These are phyloP conservation scores for Rhegmatorhina hoffmannsi DNA, from an alignment of 2,113 vertebrate genomes.

Conservation along the genomic window DNA sequence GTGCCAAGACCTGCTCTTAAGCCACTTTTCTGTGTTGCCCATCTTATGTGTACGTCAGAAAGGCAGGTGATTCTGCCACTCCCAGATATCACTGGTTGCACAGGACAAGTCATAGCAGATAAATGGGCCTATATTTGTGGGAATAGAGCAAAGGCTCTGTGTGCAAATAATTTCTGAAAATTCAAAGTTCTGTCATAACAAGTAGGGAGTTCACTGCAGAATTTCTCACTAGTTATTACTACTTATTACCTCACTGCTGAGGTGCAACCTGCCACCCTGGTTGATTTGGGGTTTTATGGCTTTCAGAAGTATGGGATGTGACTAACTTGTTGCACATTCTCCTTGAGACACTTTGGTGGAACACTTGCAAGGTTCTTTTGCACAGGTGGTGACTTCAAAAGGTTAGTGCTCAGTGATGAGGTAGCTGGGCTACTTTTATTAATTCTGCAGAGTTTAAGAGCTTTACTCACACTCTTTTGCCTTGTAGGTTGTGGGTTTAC, in stretches of 20 bases:
- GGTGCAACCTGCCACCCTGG: background rate
- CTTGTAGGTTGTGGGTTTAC: background rate
- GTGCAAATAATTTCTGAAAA: background rate
- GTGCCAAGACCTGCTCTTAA: background rate
- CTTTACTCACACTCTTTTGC: background rate
- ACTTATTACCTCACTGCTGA: background rate
- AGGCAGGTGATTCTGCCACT: background rate
- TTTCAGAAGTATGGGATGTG: background rate
- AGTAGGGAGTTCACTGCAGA: background rate
- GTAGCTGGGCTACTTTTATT: background rate
- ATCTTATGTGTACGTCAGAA: background rate
- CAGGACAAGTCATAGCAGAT: background rate
- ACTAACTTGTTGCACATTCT: background rate
- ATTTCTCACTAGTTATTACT: background rate
- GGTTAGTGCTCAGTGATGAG: background rate
- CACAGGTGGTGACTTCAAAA: background rate
- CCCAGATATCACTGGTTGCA: background rate
- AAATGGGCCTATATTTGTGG: background rate
- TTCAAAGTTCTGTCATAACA: background rate
- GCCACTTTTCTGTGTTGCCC: background rate
- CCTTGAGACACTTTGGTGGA: background rate
- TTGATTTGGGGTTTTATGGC: background rate
- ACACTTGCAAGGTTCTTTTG: background rate
- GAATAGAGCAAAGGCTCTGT: background rate
- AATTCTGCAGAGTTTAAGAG: background rate